Base-by-base conservation (phyloP, 2,797 vertebrate genomes). In the Syndactyla subalaris region DNA sequence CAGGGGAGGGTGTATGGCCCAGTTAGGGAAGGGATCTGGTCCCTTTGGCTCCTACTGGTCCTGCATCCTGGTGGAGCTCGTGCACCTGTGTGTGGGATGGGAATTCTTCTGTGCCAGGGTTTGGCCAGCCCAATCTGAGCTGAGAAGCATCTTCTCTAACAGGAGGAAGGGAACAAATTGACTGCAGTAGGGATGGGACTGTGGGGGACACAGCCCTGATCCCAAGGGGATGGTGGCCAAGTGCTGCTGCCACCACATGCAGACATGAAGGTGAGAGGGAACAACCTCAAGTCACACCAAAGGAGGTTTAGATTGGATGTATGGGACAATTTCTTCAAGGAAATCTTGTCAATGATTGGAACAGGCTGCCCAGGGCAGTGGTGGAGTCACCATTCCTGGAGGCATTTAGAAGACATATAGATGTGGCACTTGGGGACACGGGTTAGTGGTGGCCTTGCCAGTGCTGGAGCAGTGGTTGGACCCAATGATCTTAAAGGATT, bases 201-300 rank as follows among this genome's bases (percentile, higher is more conserved):
- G n/a, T 19, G 4, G 15, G 7, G 29, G 24, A 7, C 14, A 26
- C 45, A 66, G 24, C 36, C 51, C 36, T 43, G 39, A 36, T 21
- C 14, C 26, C 62, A 43, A 61, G 19, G 29, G 6, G 5, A 0
- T 15, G 30, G n/a, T 48, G 66, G 14, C 41, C 27, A 20, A 7
- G 19, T 6, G 24, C 27, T 49, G 30, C 29, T 54, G 30, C 22
- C 41, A 65, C 41, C 46, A 2, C 3, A 9, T 1, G 6, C 5
- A 22, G 46, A 9, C 19, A 1, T 7, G 9, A 82, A 32, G 51
- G 17, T 0, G 0, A 55, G 52, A 58, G 27, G 57, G 61, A 55
- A 65, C 0, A 1, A 1, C 23, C 9, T 74, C 5, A 0, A 3
- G 24, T 7, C 38, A 14, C 1, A 3, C 27, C 43, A 57, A 22